A percentile compares a stretch with the other conserved stretches of the same genome.
These are phyloP conservation scores for Tetragnatha versicolor DNA, from an alignment of 1,140 invertebrate species.

Conservation along the genomic window DNA sequence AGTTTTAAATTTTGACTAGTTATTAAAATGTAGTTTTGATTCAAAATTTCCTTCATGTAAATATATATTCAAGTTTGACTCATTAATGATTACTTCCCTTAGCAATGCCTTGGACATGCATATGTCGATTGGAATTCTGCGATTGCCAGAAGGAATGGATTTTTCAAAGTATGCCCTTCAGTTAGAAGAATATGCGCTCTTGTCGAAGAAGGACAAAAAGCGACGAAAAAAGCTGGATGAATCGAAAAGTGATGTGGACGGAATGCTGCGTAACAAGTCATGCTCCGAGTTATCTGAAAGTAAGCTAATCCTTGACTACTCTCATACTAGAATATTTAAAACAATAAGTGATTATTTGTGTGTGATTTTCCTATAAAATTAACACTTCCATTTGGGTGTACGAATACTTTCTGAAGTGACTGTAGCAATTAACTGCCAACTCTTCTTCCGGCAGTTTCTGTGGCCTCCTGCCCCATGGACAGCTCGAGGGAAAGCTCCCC, in stretches of 20 bases:
- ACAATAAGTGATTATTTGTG: no score
- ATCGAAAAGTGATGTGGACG: not conserved
- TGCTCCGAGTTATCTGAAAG: conserved; percentile 43
- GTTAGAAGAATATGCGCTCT: conserved; percentile 3
- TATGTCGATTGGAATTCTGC: conserved; percentile 68
- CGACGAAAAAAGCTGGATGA: not conserved
- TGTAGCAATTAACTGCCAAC: not conserved
- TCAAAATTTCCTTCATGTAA: not conserved
- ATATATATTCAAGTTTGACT: not conserved
- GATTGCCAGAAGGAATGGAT: conserved; percentile 66
- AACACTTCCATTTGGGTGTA: no score
- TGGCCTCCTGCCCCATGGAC: conserved; percentile 35
- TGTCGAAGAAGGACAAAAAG: conserved; percentile 37
- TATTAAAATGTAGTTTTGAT: no score
- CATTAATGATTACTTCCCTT: not conserved
- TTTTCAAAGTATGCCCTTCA: conserved; percentile 49
- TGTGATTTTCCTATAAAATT: no score
- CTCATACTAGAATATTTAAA: no score
- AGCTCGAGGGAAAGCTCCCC: conserved; percentile 56
- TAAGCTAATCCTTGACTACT: no score
- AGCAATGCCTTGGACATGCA: conserved; percentile 66
- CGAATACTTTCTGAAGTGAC: no score
- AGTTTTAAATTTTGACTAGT: no score
- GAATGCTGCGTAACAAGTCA: conserved; percentile 42
- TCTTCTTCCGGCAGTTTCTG: conserved; percentile 12